Base-by-base conservation (phyloP, 1,140 invertebrate genomes). In the Drosophila suzukii region DNA sequence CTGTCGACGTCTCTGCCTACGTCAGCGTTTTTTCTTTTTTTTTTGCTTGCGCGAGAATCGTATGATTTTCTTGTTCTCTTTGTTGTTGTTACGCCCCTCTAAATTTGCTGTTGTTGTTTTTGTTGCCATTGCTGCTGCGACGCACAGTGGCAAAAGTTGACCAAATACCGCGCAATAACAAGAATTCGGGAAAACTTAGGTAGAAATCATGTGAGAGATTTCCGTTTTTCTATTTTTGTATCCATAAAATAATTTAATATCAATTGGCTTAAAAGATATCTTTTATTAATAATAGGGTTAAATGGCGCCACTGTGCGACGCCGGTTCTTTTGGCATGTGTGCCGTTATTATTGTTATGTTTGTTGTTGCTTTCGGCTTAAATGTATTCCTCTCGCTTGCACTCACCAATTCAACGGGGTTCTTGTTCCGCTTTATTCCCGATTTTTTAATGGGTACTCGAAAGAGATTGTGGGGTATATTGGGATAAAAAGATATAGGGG, bases 11-110 rank as follows among this genome's bases (percentile, higher is more conserved):
- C 72, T 65, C 73, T 66, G 78, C 43, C 43, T 58, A 75, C 75
- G 70, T 78, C 60, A 50, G 46, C 74, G 61, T 57, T 54, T 56
- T 58, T 15, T 41, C 20, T 27, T 27, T 6, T 43, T 46, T 49
- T 49, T 51, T 34, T 17, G 63, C 61, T 47, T 24, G 51, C 58
- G 59, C 82, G 59, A 76, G 73, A 88, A 88, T 88, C 83, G 60
- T 88, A 88, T 66, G 83, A 88, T 88, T 88, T 88, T 88, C 83
- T 76, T 79, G 66, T 78, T 82, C 55, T 60, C 38, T 53, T 59
- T 70, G 49, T 50, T 68, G 73, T 54, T 54, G 49, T 60, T 53
- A 20, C 17, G 30, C 47, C 62, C 62, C 49, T 60, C 36, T 65
- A 34, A 49, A 24, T 27, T 27, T 27, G 11, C 24, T 46, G 30